A percentile compares a stretch with the other conserved stretches of the same genome.
Evolutionary conservation across 1,140 invertebrate genomes (phyloP).

Genomic region (Drosophila repleta): DNA sequence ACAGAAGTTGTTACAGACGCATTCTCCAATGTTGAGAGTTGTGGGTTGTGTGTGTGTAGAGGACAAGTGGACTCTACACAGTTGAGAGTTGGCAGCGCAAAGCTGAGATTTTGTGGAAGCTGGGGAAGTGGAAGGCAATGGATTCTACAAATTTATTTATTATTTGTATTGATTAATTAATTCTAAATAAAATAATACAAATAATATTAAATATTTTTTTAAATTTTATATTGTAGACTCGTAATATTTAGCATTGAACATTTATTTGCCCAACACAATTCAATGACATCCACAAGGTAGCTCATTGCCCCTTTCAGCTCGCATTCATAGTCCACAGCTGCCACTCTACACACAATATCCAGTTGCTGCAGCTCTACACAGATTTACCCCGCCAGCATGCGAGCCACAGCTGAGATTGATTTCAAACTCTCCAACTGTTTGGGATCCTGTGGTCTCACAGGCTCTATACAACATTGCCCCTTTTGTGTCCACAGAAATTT

Average conservation of each 20-base stretch:
- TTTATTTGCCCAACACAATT: not conserved
- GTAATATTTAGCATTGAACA: not conserved
- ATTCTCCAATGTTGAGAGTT: constrained; percentile 20
- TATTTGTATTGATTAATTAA: no score
- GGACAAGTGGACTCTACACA: constrained; percentile 20
- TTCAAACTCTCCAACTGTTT: constrained; percentile 7
- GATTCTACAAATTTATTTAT: constrained; percentile 19
- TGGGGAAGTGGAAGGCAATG: constrained; percentile 12
- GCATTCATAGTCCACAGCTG: not conserved
- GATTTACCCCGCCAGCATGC: constrained; percentile 1
- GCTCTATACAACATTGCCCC: constrained; percentile 30
- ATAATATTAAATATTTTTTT: no score
- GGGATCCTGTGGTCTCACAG: constrained; percentile 18
- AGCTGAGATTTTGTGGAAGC: constrained; percentile 29
- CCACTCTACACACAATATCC: constrained; percentile 9
- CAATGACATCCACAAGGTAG: not conserved
- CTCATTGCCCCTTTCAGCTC: not conserved
- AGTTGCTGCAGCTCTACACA: constrained; percentile 8
- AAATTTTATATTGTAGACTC: not conserved
- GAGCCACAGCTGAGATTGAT: not conserved
- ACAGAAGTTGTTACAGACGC: constrained; percentile 11
- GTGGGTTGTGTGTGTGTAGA: constrained; percentile 32
- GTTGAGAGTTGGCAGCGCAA: constrained; percentile 8
- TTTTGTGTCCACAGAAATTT: constrained; percentile 22
- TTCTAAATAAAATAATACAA: no score